These are phyloP conservation scores for Pangasianodon gigas DNA, from an alignment of 2,113 vertebrate genomes.

Conservation along the genomic window DNA sequence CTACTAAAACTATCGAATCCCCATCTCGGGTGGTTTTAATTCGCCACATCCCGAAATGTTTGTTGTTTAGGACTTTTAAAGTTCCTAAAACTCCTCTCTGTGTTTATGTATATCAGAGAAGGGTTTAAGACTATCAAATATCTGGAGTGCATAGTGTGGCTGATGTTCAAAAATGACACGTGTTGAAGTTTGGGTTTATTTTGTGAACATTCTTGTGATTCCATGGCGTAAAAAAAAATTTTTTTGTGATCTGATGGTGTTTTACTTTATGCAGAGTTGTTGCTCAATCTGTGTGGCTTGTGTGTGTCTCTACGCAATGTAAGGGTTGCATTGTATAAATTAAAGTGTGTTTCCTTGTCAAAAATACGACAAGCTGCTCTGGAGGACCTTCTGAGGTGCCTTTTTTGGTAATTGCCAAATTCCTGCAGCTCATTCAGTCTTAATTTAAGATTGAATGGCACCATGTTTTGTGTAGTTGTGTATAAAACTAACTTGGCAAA, in stretches of 20 bases:
- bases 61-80: not conserved
- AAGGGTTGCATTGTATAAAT: slow-evolving; percentile 20
- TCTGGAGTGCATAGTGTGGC: not conserved
- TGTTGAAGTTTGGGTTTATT: slow-evolving; percentile 13
- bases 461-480: slow-evolving; percentile 17
- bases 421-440: slow-evolving; percentile 26
- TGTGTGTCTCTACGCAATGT: slow-evolving; percentile 7
- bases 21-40: not conserved
- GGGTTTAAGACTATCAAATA: not conserved
- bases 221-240: not conserved
- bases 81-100: not conserved
- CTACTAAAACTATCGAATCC: not conserved
- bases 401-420: slow-evolving; percentile 45
- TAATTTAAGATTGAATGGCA: not conserved
- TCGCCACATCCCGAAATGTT: not conserved
- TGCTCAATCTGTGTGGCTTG: slow-evolving; percentile 26
- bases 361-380: not conserved
- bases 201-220: slow-evolving; percentile 21
- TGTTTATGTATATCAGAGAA: not conserved
- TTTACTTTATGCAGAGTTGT: slow-evolving; percentile 29
- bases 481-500: slow-evolving; percentile 25
- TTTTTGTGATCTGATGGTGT: slow-evolving; percentile 34
- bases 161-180: not conserved
- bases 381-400: slow-evolving; percentile 43
- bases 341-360: slow-evolving; percentile 12